Conservation (phyloP, 2,888 invertebrate species). For the Cerastoderma edule region DNA sequence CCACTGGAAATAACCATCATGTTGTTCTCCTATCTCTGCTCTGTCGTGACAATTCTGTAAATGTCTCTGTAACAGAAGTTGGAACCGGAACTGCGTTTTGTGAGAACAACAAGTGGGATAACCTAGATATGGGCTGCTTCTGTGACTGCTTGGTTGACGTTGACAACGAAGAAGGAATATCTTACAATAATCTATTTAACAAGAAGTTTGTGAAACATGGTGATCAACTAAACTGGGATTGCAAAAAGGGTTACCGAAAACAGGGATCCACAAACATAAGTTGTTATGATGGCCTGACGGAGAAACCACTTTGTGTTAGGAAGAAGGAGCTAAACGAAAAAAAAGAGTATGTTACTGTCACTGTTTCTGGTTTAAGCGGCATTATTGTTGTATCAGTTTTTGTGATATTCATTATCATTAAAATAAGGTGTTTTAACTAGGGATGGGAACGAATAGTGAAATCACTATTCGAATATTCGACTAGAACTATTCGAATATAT, state of each 20-base stretch:
- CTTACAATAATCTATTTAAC: neutral
- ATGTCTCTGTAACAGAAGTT: constrained; percentile 23
- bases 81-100: constrained; percentile 21
- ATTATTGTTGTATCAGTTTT: too few species aligned
- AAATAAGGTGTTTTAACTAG: too few species aligned
- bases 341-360: too few species aligned
- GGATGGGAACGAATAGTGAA: too few species aligned
- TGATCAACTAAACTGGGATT: constrained; percentile 10
- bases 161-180: neutral
- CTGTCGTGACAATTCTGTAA: constrained; percentile 20
- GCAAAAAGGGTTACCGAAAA: constrained; percentile 1
- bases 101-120: constrained; percentile 20
- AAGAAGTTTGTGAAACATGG: constrained; percentile 18
- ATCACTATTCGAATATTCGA: too few species aligned
- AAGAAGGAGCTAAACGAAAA: too few species aligned
- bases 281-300: constrained; percentile 22
- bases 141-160: constrained; percentile 36
- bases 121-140: constrained; percentile 30
- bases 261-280: neutral
- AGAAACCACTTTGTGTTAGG: constrained; percentile 1
- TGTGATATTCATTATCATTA: too few species aligned
- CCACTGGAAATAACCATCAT: too few species aligned
- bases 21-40: neutral
- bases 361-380: too few species aligned
- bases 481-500: too few species aligned